A percentile compares a stretch with the other conserved stretches of the same genome.
These are phyloP conservation scores for Agrypnus murinus DNA, from an alignment of 2,888 invertebrate species.

Conservation along the genomic window DNA sequence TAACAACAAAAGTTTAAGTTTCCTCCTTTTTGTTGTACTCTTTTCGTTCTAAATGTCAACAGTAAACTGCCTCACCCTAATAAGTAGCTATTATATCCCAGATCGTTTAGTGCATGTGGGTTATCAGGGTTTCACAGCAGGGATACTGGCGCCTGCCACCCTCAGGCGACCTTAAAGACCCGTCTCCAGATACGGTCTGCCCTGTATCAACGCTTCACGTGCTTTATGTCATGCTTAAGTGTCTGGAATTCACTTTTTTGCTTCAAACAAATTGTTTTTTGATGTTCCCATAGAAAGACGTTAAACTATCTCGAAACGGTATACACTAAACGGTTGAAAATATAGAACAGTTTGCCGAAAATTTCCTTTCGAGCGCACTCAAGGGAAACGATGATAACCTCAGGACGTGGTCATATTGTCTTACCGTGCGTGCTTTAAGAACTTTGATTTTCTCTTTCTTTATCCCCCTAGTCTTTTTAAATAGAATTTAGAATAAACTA, in stretches of 20 bases:
- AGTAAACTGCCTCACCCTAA: conserved; percentile 39
- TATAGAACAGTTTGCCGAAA: conserved; percentile 1
- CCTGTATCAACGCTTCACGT: conserved; percentile 54
- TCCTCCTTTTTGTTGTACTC: conserved; percentile 28
- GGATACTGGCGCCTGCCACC: conserved; percentile 49
- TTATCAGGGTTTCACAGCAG: conserved; percentile 51
- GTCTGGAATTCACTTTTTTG: conserved; percentile 52
- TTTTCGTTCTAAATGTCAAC: conserved; percentile 37
- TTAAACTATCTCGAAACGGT: conserved; percentile 42
- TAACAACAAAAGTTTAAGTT: conserved; percentile 6
- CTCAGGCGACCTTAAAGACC: conserved; percentile 50
- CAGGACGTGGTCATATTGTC: conserved; percentile 9
- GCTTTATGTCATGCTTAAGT: conserved; percentile 54
- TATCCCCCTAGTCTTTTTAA: not conserved
- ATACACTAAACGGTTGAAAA: conserved; percentile 14
- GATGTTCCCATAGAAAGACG: conserved; percentile 46
- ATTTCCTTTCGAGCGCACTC: conserved; percentile 22
- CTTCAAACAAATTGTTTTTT: conserved; percentile 54
- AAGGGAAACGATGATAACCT: conserved; percentile 24
- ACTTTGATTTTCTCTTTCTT: not conserved
- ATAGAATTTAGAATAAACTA: not conserved
- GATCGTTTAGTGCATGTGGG: conserved; percentile 52
- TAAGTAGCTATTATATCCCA: conserved; percentile 49
- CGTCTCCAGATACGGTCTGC: conserved; percentile 52
- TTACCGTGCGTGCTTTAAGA: not conserved